Conservation (phyloP, 2,888 invertebrate genomes). For the Sussaba pulchella region DNA sequence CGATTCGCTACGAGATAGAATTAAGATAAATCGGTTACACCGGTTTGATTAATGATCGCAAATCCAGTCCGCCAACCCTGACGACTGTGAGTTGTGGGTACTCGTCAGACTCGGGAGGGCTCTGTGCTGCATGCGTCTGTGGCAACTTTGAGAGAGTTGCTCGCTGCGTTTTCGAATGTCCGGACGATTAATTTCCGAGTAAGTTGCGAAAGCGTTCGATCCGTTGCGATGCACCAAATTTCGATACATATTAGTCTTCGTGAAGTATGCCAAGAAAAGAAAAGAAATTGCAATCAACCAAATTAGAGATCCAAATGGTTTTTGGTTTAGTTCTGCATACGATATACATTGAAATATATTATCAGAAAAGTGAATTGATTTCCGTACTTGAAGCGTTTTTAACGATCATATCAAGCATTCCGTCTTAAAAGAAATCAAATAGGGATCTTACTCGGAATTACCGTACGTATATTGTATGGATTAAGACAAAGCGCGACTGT, state of each 20-base stretch:
- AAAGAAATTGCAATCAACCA: too few relatives aligned
- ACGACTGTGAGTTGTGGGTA: conserved; percentile 32
- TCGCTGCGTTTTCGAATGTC: conserved; percentile 3
- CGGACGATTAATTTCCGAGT: background rate
- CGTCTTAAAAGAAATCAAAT: background rate
- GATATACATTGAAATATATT: too few relatives aligned
- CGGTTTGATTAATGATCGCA: conserved; percentile 73
- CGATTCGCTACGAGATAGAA: conserved; percentile 72
- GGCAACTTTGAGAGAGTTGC: conserved; percentile 7
- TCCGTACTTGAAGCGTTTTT: background rate
- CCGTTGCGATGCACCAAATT: background rate
- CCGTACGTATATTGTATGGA: background rate
- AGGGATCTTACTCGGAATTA: background rate
- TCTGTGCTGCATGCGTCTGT: conserved; percentile 7
- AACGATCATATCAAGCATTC: background rate
- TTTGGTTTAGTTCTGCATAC: background rate
- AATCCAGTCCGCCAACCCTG: conserved; percentile 31
- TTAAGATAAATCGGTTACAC: conserved; percentile 77
- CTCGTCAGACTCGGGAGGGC: conserved; percentile 38
- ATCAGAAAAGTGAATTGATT: background rate
- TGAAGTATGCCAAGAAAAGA: too few relatives aligned
- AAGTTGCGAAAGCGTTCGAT: background rate
- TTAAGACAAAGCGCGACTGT: conserved; percentile 17
- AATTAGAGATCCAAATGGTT: too few relatives aligned
- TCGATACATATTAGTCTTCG: too few relatives aligned